Conservation (phyloP, 1,140 invertebrate genomes). For the Zaprionus ornatus region DNA sequence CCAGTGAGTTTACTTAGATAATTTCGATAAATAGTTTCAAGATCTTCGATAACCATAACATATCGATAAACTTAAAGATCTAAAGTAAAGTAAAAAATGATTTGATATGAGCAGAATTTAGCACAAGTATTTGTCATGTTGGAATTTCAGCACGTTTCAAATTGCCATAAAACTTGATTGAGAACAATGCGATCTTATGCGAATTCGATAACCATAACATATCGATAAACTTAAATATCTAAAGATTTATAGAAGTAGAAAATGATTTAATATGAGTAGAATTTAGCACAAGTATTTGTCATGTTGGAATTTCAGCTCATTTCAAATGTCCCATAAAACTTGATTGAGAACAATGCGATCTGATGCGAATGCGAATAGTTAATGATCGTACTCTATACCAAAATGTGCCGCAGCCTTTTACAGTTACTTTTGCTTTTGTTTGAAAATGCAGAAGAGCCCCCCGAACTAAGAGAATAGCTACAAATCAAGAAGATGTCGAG, state of each 20-base stretch:
- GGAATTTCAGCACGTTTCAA: background rate
- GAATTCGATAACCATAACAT: background rate
- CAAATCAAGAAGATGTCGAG: background rate
- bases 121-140: background rate
- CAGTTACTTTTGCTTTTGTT: slow-evolving; percentile 65
- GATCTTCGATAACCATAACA: background rate
- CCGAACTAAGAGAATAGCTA: slow-evolving; percentile 5
- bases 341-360: background rate
- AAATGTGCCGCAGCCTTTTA: slow-evolving; percentile 44
- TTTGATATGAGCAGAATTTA: background rate
- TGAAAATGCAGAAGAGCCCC: slow-evolving; percentile 14
- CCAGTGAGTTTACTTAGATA: background rate
- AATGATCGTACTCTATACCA: background rate
- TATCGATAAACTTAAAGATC: background rate
- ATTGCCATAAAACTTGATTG: background rate
- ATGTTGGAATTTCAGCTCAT: background rate
- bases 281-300: background rate
- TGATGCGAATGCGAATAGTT: background rate
- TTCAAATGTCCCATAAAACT: background rate
- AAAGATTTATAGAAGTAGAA: background rate
- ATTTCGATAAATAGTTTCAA: background rate
- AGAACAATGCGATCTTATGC: background rate
- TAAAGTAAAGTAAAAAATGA: background rate
- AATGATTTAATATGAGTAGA: background rate
- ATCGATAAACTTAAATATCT: background rate